Evolutionary conservation across 2,113 vertebrate genomes (phyloP).

Genomic region (Balaenoptera acutorostrata): DNA sequence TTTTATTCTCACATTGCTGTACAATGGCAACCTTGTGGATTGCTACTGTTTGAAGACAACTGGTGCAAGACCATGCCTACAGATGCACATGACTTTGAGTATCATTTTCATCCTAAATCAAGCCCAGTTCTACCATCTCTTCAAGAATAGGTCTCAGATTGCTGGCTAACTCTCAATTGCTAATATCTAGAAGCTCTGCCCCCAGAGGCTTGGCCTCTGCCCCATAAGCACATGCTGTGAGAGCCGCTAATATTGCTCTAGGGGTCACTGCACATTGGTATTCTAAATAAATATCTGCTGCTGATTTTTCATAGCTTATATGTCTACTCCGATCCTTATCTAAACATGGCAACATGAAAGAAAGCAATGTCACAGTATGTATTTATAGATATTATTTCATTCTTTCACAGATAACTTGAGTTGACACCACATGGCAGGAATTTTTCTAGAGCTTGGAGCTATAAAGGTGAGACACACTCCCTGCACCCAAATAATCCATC

Average conservation of each 20-base stretch:
- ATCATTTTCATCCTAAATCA: not conserved
- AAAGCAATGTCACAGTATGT: not conserved
- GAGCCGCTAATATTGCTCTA: not conserved
- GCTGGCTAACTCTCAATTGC: not conserved
- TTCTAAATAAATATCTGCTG: not conserved
- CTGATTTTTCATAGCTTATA: not conserved
- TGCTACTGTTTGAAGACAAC: not conserved
- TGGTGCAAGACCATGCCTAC: not conserved
- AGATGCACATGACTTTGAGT: not conserved
- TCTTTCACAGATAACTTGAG: not conserved
- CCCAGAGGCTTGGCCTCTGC: not conserved
- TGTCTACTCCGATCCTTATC: not conserved
- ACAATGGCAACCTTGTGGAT: not conserved
- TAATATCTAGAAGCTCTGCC: not conserved
- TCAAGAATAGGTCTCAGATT: not conserved
- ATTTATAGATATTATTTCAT: not conserved
- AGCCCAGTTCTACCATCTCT: not conserved
- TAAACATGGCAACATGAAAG: not conserved
- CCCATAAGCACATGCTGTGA: not conserved
- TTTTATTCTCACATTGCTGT: not conserved
- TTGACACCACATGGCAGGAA: not conserved
- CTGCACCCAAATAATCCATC: not conserved
- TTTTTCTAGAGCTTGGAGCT: not conserved
- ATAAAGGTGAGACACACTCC: not conserved
- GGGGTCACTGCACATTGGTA: not conserved